A percentile compares a stretch with the other conserved stretches of the same genome.
Evolutionary conservation across 92 coral and sea anemone genomes (phyloP).

Genomic region (Diadumene lineata): DNA sequence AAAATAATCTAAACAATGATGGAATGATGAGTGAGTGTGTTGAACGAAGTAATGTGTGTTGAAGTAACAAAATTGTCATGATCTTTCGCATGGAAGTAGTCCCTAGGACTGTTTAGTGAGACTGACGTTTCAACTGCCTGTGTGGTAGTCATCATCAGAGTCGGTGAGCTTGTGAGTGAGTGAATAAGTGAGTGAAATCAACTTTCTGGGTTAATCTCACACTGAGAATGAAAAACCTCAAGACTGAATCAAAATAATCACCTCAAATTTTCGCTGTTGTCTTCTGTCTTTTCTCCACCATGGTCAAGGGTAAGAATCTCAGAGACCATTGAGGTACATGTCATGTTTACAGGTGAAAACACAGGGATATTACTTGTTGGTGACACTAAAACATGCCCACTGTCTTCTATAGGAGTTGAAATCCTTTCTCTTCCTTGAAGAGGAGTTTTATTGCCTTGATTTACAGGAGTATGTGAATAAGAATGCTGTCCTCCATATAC

Average conservation of each 20-base stretch:
- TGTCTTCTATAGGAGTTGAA: slow-evolving; percentile 84
- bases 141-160: too few relatives aligned
- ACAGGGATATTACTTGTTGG: slow-evolving; percentile 67
- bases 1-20: too few relatives aligned
- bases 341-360: slow-evolving; percentile 67
- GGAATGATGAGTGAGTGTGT: too few relatives aligned
- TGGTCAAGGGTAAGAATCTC: slow-evolving; percentile 25
- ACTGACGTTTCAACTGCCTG: too few relatives aligned
- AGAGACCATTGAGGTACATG: slow-evolving; percentile 2
- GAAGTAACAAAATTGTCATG: too few relatives aligned
- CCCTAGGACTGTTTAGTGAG: too few relatives aligned
- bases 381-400: slow-evolving; percentile 48
- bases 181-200: too few relatives aligned
- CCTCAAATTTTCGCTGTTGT: background rate
- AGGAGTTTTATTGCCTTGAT: background rate
- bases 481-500: too few relatives aligned
- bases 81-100: too few relatives aligned
- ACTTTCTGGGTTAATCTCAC: too few relatives aligned
- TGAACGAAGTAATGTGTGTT: too few relatives aligned
- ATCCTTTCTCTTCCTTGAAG: slow-evolving; percentile 65
- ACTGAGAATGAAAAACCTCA: background rate
- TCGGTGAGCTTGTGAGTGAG: too few relatives aligned
- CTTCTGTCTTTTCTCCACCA: background rate
- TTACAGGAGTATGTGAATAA: slow-evolving; percentile 2
- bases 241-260: background rate